Evolutionary conservation across 2,888 invertebrate species (phyloP), one percentile per base, ranked within the genome.

Genomic region (Dicyrtomina minuta): DNA sequence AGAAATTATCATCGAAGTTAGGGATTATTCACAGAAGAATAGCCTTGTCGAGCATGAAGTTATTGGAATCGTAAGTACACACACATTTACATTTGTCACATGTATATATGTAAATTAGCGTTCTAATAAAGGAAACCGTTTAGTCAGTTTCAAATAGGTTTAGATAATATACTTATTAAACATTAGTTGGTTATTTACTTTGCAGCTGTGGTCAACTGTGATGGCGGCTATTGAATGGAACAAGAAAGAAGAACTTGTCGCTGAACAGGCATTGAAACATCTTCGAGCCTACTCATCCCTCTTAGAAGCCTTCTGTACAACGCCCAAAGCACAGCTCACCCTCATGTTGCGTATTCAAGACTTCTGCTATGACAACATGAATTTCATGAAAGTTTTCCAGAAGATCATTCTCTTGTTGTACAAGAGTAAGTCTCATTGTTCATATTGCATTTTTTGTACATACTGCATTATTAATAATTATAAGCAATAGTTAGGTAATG

Each of bases 321-420:
- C 89, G 74, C 90, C 90, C 75, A 90, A 90, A 80, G 90, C 95
- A 58, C 94, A 97, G 84, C 86, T 94, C 80, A 90, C 90, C 71
- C 87, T 97, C 77, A 87, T 97, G 80, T 86, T 92, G 77, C 93
- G 94, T 84, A 92, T 96, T 79, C 97, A 97, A 84, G 96, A 97
- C 82, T 97, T 92, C 84, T 97, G 96, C 84, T 97, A 97, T 83
- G 96, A 96, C 82, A 96, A 97, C 86, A 96, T 96, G 96, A 93
- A 92, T 83, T 97, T 97, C 84, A 94, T 97, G 93, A 93, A 94
- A 82, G 93, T 93, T 83, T 97, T 97, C 88, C 93, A 93, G 83
- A 96, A 96, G 86, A 94, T 97, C 80, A 90, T 97, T 80, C 88
- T 96, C 84, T 89, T 96, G 81, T 90, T 96, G 85, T 97, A 97